phyloP scores from a whole-genome alignment of 2,113 vertebrate species.

The Tragelaphus strepsiceros region DNA sequence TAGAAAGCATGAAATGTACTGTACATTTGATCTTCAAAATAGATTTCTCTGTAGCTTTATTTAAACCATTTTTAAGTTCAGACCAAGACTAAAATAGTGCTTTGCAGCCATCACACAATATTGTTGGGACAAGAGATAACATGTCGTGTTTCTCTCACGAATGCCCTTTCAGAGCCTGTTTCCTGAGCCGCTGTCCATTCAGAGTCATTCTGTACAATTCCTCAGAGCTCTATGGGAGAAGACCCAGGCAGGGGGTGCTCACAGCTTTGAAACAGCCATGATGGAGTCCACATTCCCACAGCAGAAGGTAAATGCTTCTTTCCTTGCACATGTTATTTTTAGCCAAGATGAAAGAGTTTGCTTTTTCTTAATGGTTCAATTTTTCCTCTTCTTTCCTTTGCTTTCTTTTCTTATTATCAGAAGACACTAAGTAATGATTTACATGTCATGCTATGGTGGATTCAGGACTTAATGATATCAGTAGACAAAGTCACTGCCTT shows the following conservation, averaged over 20 bases:
- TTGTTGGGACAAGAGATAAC: not conserved
- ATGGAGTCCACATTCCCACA: conserved; percentile 86
- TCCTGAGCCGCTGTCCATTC: conserved; percentile 84
- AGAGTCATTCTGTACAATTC: conserved; percentile 83
- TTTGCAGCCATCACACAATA: not conserved
- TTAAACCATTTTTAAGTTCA: not conserved
- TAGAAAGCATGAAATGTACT: not conserved
- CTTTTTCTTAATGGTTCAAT: not conserved
- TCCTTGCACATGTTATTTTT: not conserved
- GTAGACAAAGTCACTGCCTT: not conserved
- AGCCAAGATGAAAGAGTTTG: not conserved
- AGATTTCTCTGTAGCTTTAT: not conserved
- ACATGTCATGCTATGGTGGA: not conserved
- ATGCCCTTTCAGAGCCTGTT: conserved; percentile 83
- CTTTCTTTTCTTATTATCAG: not conserved
- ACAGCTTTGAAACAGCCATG: conserved; percentile 92
- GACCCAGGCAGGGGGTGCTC: conserved; percentile 84
- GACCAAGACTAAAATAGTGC: not conserved
- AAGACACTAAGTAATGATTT: not conserved
- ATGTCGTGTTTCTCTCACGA: not conserved
- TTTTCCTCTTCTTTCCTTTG: not conserved
- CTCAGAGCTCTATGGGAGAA: conserved; percentile 91
- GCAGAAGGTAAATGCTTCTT: conserved; percentile 85
- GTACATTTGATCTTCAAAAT: not conserved
- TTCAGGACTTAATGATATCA: not conserved